Evolutionary conservation across 2,888 invertebrate species (phyloP).

Genomic region (Bhutanitis thaidina): DNA sequence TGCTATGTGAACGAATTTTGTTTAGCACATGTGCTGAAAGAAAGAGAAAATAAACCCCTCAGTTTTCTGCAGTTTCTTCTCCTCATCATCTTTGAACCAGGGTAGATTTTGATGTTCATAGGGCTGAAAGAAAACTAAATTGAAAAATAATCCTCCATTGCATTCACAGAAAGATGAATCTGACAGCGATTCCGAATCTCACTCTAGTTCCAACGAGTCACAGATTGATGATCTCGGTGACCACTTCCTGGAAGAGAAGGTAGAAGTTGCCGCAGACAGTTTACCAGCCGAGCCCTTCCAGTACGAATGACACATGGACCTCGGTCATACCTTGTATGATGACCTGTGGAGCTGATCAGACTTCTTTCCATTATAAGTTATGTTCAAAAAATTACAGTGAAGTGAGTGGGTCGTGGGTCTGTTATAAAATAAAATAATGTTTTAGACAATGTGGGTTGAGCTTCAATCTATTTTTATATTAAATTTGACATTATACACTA

Average conservation of each 20-base stretch:
- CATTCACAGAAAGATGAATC: slow-evolving; percentile 40
- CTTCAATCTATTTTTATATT: too few species aligned
- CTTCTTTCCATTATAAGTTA: background rate
- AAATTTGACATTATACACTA: too few species aligned
- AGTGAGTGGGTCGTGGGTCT: background rate
- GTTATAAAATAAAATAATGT: background rate
- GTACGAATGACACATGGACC: slow-evolving; percentile 32
- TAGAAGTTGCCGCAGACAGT: slow-evolving; percentile 14
- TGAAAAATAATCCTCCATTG: background rate
- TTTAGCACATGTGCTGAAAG: too few species aligned
- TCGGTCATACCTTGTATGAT: slow-evolving; percentile 23
- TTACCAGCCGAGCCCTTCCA: slow-evolving; percentile 11
- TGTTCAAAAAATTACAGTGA: background rate
- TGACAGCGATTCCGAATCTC: slow-evolving; percentile 34
- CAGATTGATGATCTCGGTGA: slow-evolving; percentile 24
- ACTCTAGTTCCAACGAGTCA: slow-evolving; percentile 31
- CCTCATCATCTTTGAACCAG: too few species aligned
- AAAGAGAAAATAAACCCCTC: too few species aligned
- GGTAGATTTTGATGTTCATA: too few species aligned
- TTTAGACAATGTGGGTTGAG: background rate
- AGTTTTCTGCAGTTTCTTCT: too few species aligned
- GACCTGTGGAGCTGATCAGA: slow-evolving; percentile 17
- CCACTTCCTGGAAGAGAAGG: slow-evolving; percentile 16
- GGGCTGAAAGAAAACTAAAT: too few species aligned
- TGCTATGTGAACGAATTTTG: too few species aligned